Base-by-base conservation (phyloP, 2,888 invertebrate species). In the Sinodicranocentrus sp. region DNA sequence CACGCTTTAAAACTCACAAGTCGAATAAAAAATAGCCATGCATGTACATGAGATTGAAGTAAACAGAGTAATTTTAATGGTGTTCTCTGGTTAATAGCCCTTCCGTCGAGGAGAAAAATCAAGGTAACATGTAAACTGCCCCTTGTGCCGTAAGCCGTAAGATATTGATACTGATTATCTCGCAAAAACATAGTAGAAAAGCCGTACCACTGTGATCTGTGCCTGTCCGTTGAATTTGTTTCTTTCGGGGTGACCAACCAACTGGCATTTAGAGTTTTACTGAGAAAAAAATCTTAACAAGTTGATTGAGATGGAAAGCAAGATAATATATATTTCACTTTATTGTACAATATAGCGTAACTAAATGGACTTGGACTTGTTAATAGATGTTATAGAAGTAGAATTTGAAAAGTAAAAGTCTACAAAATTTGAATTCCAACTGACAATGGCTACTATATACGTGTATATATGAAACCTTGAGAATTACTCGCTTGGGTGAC, bases 401-500 rank as follows among this genome's bases (percentile, higher is more conserved):
- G n/a, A n/a, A n/a, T n/a, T n/a, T n/a, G n/a, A n/a, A n/a, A n/a
- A n/a, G n/a, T n/a, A n/a, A n/a, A n/a, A n/a, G n/a, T n/a, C n/a
- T n/a, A n/a, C n/a, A n/a, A n/a, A 57, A 19, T 23, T 57, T 57
- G 57, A 21, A 23, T 57, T 28, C 33, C 33, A 25, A n/a, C 63
- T 28, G 43, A 67, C 67, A 67, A 44, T 43, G 67, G 15, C 6
- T 3, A 61, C 33, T n/a, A n/a, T 39, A 39, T 39, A 39, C 13
- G 6, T 39, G 13, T 15, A 3, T 48, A 52, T 52, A n/a, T 25
- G 39, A 57, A 71, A 71, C 71, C 71, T 71, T 71, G 71, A 71
- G 57, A 54, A 25, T 57, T 72, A 17, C 25, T 59, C 72, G 72
- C 59, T 33, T 72, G 39, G 72, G 39, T 72, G 72, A 19, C 59